These are phyloP conservation scores for Cheilosia variabilis DNA, from an alignment of 2,888 invertebrate species.

Conservation along the genomic window DNA sequence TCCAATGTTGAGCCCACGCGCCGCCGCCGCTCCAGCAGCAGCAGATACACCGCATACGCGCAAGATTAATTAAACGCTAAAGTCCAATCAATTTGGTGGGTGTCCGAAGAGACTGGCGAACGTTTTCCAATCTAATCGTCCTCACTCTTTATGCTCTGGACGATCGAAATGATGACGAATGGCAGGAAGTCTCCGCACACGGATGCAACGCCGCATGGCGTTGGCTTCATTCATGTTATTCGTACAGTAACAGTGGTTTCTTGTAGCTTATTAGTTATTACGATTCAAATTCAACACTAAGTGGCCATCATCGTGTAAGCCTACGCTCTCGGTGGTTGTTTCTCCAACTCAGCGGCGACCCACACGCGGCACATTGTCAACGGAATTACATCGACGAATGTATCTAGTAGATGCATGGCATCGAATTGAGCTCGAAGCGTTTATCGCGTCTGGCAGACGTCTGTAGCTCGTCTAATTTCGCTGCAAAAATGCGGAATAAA, in stretches of 20 bases:
- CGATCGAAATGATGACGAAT: constrained; percentile 45
- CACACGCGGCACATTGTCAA: constrained; percentile 43
- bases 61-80: constrained; percentile 61
- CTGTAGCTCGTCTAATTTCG: constrained; percentile 50
- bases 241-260: constrained; percentile 17
- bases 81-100: constrained; percentile 67
- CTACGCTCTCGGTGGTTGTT: constrained; percentile 49
- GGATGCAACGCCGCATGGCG: constrained; percentile 35
- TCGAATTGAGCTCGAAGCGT: constrained; percentile 30
- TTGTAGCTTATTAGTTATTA: constrained; percentile 15
- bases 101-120: constrained; percentile 29
- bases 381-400: constrained; percentile 33
- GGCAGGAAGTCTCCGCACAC: constrained; percentile 59
- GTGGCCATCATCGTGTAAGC: constrained; percentile 70
- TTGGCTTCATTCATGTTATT: constrained; percentile 41
- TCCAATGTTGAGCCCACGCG: constrained; percentile 50
- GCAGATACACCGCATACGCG: constrained; percentile 3
- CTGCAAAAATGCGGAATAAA: constrained; percentile 47
- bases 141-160: neutral
- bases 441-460: constrained; percentile 54
- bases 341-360: constrained; percentile 47
- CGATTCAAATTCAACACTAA: constrained; percentile 60
- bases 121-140: constrained; percentile 38
- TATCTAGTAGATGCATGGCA: neutral
- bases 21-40: neutral